Conservation (phyloP, 2,888 invertebrate species). For the Spodoptera picta region DNA sequence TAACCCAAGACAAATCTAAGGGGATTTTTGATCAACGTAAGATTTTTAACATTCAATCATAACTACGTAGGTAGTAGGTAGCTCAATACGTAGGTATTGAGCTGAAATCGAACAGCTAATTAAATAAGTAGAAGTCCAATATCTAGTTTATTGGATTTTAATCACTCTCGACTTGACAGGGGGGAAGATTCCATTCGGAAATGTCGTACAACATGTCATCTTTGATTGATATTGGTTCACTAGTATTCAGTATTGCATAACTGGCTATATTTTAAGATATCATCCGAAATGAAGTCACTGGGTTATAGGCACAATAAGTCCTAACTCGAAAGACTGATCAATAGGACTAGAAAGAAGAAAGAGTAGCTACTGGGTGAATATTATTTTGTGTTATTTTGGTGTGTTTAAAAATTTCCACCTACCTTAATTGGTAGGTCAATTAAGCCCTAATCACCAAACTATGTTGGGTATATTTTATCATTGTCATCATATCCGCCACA, state of each 20-base stretch:
- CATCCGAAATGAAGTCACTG: slow-evolving; percentile 1
- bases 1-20: too few relatives aligned
- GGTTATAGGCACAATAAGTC: background rate
- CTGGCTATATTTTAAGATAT: slow-evolving; percentile 16
- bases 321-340: background rate
- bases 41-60: slow-evolving; percentile 5
- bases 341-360: background rate
- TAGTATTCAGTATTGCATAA: slow-evolving; percentile 17
- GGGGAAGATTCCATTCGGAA: slow-evolving; percentile 52
- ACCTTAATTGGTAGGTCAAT: too few relatives aligned
- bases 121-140: slow-evolving; percentile 13
- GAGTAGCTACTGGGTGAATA: too few relatives aligned
- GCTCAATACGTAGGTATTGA: background rate
- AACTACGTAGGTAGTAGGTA: background rate
- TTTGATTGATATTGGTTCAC: slow-evolving; percentile 33
- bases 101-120: slow-evolving; percentile 18
- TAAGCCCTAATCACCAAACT: too few relatives aligned
- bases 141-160: slow-evolving; percentile 27
- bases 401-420: too few relatives aligned
- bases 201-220: slow-evolving; percentile 26
- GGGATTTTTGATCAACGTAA: too few relatives aligned
- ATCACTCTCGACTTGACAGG: slow-evolving; percentile 31
- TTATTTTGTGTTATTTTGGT: too few relatives aligned
- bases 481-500: too few relatives aligned
- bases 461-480: too few relatives aligned